Base-by-base conservation (phyloP, 30 jellyfish, hydroid and myxozoan species). In the Aurelia coerulea region DNA sequence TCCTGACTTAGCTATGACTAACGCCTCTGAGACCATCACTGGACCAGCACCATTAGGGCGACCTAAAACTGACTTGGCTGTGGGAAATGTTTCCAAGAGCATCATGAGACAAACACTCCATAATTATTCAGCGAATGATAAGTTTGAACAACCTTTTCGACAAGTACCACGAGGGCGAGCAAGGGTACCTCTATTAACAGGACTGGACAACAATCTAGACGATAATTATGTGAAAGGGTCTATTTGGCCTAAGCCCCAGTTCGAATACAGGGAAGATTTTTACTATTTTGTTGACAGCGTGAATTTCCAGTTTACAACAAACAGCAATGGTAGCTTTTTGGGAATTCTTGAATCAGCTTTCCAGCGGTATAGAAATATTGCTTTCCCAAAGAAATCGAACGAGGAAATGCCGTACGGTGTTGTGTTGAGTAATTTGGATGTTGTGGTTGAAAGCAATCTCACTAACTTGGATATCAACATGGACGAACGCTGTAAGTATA, bases 231-330 rank as follows among this genome's bases (percentile, higher is more conserved):
- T 73, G 7, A 78, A 65, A 39, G 98, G 98, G 1, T 63, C 85
- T 9, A 73, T 91, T 0, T 76, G 92, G 92, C 98, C 98, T 16
- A 85, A 80, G 87, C 98, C 98, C 4, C 96, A 84, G 58, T 33
- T 62, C 8, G 96, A 91, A 86, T 18, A 14, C 31, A 50, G 91
- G 56, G 85, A 78, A 74, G 73, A 54, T 5, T 81, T 13, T 12
- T 33, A 9, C 19, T 85, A 16, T 58, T 51, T 64, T 18, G 62
- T 86, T 19, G 80, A 62, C 46, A 92, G 90, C 10, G 78, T 23
- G 35, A 52, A 81, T 13, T 91, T 91, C 63, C 18, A 79, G 78
- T 91, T 91, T 65, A 71, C 81, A 9, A 14, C 62, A 1, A 19
- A 42, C 1, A 73, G 76, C 34, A 51, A 13, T 8, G 79, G 79